phyloP scores from a whole-genome alignment of 2,888 invertebrate genomes.

The Sisyra nigra region DNA sequence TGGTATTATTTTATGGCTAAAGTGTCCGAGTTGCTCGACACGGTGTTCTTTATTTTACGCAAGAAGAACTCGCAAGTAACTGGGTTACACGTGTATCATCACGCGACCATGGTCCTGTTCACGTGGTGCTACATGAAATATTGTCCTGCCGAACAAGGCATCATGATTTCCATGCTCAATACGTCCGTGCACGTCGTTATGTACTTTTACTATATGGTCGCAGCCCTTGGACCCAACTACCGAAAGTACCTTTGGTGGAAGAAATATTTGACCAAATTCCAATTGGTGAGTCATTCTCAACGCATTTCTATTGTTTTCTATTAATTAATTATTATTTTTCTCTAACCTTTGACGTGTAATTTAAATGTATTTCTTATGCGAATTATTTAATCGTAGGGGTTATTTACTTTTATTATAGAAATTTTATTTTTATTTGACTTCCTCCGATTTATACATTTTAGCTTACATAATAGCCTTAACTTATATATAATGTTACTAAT shows the following conservation, averaged over 20 bases:
- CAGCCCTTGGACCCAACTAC: slow-evolving; percentile 64
- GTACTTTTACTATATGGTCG: slow-evolving; percentile 72
- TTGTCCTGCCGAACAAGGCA: slow-evolving; percentile 63
- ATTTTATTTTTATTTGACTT: no score
- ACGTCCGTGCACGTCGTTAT: slow-evolving; percentile 73
- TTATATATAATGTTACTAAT: no score
- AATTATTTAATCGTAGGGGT: no score
- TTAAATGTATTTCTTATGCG: no score
- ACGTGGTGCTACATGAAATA: slow-evolving; percentile 57
- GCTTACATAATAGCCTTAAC: no score
- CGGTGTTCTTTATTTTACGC: slow-evolving; percentile 67
- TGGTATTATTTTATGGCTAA: background rate
- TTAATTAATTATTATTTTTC: background rate
- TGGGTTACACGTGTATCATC: slow-evolving; percentile 62
- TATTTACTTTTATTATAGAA: no score
- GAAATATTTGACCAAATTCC: slow-evolving; percentile 62
- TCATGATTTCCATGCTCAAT: slow-evolving; percentile 64
- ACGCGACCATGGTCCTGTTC: slow-evolving; percentile 52
- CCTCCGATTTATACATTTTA: no score
- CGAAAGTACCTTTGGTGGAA: slow-evolving; percentile 84
- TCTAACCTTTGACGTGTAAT: no score
- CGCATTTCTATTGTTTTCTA: background rate
- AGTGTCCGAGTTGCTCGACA: slow-evolving; percentile 17
- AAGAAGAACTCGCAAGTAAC: slow-evolving; percentile 69
- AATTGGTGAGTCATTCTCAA: slow-evolving; percentile 36